A percentile compares a stretch with the other conserved stretches of the same genome.
These are phyloP conservation scores for Clarias macrocephalus DNA, from an alignment of 2,113 vertebrate genomes.

Conservation along the genomic window DNA sequence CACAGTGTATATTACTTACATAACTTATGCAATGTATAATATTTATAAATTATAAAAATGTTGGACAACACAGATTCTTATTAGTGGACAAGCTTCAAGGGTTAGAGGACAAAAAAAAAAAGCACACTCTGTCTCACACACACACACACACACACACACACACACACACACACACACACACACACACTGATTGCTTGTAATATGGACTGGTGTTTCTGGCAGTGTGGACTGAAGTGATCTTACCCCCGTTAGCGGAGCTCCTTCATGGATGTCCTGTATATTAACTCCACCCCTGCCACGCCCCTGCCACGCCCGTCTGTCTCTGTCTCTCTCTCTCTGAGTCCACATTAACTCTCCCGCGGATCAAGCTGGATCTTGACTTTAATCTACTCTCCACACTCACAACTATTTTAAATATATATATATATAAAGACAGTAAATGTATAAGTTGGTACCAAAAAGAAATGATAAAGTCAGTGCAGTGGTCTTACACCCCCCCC, in stretches of 20 bases:
- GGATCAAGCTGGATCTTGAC: conserved; percentile 82
- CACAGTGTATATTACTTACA: not conserved
- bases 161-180: conserved; percentile 7
- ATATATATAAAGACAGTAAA: not conserved
- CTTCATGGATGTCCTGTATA: not conserved
- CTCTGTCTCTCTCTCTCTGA: not conserved
- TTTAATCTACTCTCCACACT: conserved; percentile 51
- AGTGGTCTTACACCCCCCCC: too few species aligned
- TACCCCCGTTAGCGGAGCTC: not conserved
- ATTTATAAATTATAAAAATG: not conserved
- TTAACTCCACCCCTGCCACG: not conserved
- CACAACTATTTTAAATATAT: conserved; percentile 7
- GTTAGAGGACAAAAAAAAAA: too few species aligned
- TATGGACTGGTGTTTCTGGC: not conserved
- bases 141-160: not conserved
- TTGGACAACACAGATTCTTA: not conserved
- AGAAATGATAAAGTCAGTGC: not conserved
- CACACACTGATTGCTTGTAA: not conserved
- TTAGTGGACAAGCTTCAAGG: not conserved
- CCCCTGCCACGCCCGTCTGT: not conserved
- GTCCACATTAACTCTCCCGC: conserved; percentile 28
- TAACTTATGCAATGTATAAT: conserved; percentile 2
- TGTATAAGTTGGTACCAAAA: conserved; percentile 48
- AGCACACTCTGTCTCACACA: too few species aligned
- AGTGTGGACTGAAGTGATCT: not conserved